These are phyloP conservation scores for Macaria notata DNA, from an alignment of 2,888 invertebrate genomes.

Conservation along the genomic window DNA sequence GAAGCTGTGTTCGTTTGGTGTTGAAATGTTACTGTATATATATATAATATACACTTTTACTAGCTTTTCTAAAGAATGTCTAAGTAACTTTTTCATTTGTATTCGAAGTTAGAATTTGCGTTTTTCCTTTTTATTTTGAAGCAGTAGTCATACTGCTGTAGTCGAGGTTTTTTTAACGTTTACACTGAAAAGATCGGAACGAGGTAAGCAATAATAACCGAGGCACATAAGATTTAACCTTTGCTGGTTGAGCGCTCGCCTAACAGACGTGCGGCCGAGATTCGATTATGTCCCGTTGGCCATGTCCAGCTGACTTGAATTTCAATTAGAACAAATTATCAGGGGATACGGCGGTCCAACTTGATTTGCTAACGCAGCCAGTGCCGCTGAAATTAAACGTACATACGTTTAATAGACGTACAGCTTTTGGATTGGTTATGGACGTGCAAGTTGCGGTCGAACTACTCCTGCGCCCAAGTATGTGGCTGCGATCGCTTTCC, in stretches of 20 bases:
- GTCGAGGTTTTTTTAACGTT: no score
- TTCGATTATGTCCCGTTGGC: slow-evolving; percentile 80
- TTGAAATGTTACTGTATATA: no score
- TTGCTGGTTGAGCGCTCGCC: background rate
- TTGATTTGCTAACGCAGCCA: slow-evolving; percentile 73
- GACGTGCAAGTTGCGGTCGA: slow-evolving; percentile 6
- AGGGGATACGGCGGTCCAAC: slow-evolving; percentile 76
- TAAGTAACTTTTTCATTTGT: no score
- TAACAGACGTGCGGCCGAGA: slow-evolving; percentile 34
- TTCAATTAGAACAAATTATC: slow-evolving; percentile 85
- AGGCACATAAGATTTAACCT: slow-evolving; percentile 5
- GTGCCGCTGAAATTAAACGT: slow-evolving; percentile 30
- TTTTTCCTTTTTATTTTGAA: no score
- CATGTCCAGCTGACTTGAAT: slow-evolving; percentile 85
- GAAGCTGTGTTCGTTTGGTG: no score
- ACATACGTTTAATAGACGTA: slow-evolving; percentile 13
- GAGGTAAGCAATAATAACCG: background rate
- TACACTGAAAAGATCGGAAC: no score
- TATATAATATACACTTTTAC: no score
- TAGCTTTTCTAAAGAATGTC: no score
- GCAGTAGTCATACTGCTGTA: no score
- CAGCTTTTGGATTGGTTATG: slow-evolving; percentile 11
- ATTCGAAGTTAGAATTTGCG: no score
- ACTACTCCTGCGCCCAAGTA: no score
- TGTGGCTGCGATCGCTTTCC: no score